phyloP scores from a whole-genome alignment of 2,113 vertebrate genomes.

The Heptranchias perlo region DNA sequence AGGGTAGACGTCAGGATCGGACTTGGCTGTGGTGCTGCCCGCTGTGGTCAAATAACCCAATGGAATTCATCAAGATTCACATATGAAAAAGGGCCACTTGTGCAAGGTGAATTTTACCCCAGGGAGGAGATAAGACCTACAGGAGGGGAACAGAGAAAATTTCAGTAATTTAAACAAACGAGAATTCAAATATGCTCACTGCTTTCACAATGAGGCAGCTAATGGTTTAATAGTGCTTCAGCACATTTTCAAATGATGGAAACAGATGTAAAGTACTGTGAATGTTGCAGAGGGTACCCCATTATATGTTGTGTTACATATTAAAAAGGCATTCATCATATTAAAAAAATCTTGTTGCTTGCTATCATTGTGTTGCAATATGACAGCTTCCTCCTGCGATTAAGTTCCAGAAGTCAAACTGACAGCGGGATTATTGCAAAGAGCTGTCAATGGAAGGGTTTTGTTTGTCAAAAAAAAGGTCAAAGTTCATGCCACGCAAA shows the following conservation, averaged over 20 bases:
- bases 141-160: not conserved
- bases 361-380: not conserved
- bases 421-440: not conserved
- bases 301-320: not conserved
- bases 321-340: not conserved
- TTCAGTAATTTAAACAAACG: not conserved
- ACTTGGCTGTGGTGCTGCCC: not conserved
- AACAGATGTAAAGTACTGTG: not conserved
- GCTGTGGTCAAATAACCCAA: not conserved
- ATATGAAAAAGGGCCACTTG: not conserved
- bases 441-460: not conserved
- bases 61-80: not conserved
- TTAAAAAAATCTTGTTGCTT: not conserved
- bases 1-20: not conserved
- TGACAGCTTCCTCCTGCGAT: not conserved
- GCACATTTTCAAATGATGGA: not conserved
- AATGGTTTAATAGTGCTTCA: not conserved
- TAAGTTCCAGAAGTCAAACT: not conserved
- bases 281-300: not conserved
- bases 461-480: constrained; percentile 8
- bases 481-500: not conserved
- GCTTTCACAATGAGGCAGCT: not conserved
- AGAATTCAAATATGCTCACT: not conserved
- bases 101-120: not conserved
- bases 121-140: not conserved